phyloP scores from a whole-genome alignment of 2,888 invertebrate species.

The Cryptosula pallasiana region DNA sequence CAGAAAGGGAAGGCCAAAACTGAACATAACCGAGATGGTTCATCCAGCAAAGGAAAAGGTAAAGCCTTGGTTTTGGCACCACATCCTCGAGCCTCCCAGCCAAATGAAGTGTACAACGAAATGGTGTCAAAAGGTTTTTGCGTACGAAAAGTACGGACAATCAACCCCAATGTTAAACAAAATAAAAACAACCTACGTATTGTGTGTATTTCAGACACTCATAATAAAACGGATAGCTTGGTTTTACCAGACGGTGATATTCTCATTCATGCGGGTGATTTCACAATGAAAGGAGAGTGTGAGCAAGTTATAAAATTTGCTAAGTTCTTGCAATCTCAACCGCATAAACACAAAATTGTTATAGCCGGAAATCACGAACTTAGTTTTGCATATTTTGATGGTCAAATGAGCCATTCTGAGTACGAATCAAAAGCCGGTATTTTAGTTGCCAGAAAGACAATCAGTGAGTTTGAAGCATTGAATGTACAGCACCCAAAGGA shows the following conservation, averaged over 20 bases:
- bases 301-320: conserved; percentile 73
- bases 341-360: too few species aligned
- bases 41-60: too few species aligned
- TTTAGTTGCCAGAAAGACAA: neutral
- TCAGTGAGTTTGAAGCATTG: neutral
- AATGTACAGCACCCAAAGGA: conserved; percentile 40
- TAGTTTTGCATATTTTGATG: conserved; percentile 63
- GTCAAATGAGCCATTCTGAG: neutral
- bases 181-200: too few species aligned
- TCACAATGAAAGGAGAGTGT: conserved; percentile 69
- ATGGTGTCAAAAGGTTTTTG: too few species aligned
- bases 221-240: conserved; percentile 66
- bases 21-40: too few species aligned
- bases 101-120: too few species aligned
- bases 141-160: too few species aligned
- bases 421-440: neutral
- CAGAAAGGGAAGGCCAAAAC: too few species aligned
- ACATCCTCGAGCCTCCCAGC: too few species aligned
- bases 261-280: conserved; percentile 78
- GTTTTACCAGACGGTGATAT: conserved; percentile 73
- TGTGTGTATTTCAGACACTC: conserved; percentile 82
- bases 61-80: too few species aligned
- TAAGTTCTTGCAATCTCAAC: conserved; percentile 67
- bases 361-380: conserved; percentile 83
- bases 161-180: too few species aligned